phyloP scores from a whole-genome alignment of 2,888 invertebrate species.

The Argynnis bischoffii region DNA sequence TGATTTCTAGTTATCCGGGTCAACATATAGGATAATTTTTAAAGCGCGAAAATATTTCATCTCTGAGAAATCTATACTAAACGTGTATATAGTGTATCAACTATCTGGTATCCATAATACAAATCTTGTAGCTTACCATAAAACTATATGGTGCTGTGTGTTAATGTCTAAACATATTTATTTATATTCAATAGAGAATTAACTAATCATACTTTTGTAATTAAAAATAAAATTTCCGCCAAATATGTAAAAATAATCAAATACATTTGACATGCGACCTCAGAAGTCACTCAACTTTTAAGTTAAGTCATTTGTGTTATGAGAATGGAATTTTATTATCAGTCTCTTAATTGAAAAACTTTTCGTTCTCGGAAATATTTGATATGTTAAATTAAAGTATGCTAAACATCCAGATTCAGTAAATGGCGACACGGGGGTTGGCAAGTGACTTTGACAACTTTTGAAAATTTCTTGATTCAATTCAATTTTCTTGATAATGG shows the following conservation, averaged over 20 bases:
- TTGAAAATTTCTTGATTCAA: not conserved
- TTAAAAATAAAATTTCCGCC: conserved; percentile 3
- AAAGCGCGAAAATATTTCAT: no score
- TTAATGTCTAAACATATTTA: no score
- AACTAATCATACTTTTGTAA: conserved; percentile 18
- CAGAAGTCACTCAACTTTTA: conserved; percentile 22
- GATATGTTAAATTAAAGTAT: conserved; percentile 70
- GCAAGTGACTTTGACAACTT: conserved; percentile 36
- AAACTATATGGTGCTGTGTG: no score
- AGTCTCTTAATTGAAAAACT: conserved; percentile 76
- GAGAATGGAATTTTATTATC: conserved; percentile 68
- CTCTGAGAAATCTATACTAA: no score
- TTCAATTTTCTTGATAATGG: not conserved
- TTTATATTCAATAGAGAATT: not conserved
- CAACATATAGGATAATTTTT: no score
- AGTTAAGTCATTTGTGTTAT: conserved; percentile 29
- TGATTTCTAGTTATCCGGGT: no score
- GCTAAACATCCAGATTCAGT: conserved; percentile 63
- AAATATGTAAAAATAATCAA: conserved; percentile 22
- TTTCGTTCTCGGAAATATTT: conserved; percentile 58
- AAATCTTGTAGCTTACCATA: no score
- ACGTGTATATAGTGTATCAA: no score
- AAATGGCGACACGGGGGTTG: conserved; percentile 55
- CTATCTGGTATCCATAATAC: no score
- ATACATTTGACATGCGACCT: conserved; percentile 14